Percentiles rank a stretch among this genome's conserved stretches.
Conservation (phyloP, 2,888 invertebrate genomes). For the Orthosia incerta region DNA sequence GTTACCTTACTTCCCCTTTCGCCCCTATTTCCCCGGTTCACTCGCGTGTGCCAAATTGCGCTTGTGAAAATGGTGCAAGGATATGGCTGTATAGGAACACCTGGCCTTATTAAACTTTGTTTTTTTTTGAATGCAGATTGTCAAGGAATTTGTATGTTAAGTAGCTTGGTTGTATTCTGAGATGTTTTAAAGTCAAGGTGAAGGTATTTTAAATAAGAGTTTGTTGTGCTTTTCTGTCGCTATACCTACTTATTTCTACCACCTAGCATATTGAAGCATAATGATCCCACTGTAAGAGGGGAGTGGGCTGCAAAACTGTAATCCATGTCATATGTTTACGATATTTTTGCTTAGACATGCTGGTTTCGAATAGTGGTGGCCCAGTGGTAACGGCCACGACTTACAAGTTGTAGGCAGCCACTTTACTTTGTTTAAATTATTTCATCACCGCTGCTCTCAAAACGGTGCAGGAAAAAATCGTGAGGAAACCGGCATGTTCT, state of each 20-base stretch:
- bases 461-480: no score
- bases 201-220: not conserved
- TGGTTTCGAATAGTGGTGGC: no score
- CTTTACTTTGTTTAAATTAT: no score
- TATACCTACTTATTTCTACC: not conserved
- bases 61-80: slow-evolving; percentile 34
- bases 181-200: not conserved
- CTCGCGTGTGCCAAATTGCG: slow-evolving; percentile 57
- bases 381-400: no score
- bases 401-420: no score
- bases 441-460: no score
- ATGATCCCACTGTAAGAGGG: no score
- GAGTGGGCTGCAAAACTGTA: no score
- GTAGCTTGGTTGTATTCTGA: slow-evolving; percentile 6
- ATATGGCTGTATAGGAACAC: slow-evolving; percentile 11
- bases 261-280: no score
- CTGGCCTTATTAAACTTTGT: slow-evolving; percentile 40
- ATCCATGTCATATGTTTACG: no score
- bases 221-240: not conserved
- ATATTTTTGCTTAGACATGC: no score
- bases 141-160: slow-evolving; percentile 9
- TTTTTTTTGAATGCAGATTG: slow-evolving; percentile 33
- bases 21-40: slow-evolving; percentile 38
- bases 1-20: slow-evolving; percentile 32
- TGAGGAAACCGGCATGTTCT: no score